Conservation (phyloP, 92 coral and sea anemone species). For the Heteractis magnifica region DNA sequence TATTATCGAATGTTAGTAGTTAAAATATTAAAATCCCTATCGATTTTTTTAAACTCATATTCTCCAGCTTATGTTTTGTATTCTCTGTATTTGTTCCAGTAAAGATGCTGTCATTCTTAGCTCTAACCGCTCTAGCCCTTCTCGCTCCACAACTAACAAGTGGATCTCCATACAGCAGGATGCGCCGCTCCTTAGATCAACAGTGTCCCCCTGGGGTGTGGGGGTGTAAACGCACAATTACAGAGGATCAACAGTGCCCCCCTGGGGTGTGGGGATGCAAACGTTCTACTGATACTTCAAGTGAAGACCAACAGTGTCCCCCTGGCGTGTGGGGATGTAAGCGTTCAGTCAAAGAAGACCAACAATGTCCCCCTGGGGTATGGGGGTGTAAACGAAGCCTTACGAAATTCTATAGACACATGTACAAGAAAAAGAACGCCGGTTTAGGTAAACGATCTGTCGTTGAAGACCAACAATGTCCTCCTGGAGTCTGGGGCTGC, state of each 20-base stretch:
- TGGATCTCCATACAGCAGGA: slow-evolving; percentile 34
- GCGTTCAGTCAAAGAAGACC: not conserved
- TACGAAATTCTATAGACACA: slow-evolving; percentile 5
- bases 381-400: slow-evolving; percentile 64
- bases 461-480: slow-evolving; percentile 18
- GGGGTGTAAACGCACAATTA: slow-evolving; percentile 36
- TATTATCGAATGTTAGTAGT: no score
- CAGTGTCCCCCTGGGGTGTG: slow-evolving; percentile 50
- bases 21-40: not conserved
- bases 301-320: slow-evolving; percentile 37
- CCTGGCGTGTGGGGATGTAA: slow-evolving; percentile 75
- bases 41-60: no score
- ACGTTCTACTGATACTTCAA: not conserved
- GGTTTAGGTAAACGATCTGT: not conserved
- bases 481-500: slow-evolving; percentile 59
- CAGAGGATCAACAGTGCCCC: slow-evolving; percentile 36
- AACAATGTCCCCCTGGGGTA: slow-evolving; percentile 59
- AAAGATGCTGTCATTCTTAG: slow-evolving; percentile 23
- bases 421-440: slow-evolving; percentile 5
- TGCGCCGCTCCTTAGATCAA: slow-evolving; percentile 35
- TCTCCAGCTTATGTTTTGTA: no score
- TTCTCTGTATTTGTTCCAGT: not conserved
- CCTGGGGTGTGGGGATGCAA: slow-evolving; percentile 65
- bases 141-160: slow-evolving; percentile 29
- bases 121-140: slow-evolving; percentile 29